These are phyloP conservation scores for Apogon talboti DNA, from an alignment of 2,797 vertebrate species.

Conservation along the genomic window DNA sequence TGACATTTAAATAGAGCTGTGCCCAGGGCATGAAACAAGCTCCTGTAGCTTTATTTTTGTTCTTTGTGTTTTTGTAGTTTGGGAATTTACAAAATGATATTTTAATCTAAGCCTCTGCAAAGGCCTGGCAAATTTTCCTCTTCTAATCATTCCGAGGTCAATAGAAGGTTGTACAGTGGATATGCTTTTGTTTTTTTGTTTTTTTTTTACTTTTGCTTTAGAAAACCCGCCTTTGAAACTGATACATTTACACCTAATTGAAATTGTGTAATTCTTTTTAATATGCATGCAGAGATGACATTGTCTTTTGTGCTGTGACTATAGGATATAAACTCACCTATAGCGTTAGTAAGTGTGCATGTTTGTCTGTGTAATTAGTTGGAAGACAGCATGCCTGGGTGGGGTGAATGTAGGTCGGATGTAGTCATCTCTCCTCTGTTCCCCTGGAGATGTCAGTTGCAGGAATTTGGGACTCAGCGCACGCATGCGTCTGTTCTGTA, in stretches of 20 bases:
- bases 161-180: constrained; percentile 27
- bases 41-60: constrained; percentile 59
- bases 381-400: constrained; percentile 63
- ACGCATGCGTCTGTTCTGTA: constrained; percentile 82
- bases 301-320: constrained; percentile 27
- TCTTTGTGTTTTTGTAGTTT: constrained; percentile 54
- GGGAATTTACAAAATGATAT: constrained; percentile 62
- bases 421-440: constrained; percentile 79
- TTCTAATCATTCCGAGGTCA: constrained; percentile 50
- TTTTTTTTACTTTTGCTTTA: constrained; percentile 8
- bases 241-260: constrained; percentile 27
- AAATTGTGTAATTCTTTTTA: constrained; percentile 37
- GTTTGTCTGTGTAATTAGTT: constrained; percentile 67
- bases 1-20: constrained; percentile 46
- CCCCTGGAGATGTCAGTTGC: constrained; percentile 81
- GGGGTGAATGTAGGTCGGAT: constrained; percentile 84
- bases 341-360: constrained; percentile 50
- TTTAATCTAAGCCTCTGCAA: constrained; percentile 44
- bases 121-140: constrained; percentile 42
- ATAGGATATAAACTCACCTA: constrained; percentile 48
- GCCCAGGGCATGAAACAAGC: constrained; percentile 46
- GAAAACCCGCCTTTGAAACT: constrained; percentile 17
- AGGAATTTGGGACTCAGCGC: constrained; percentile 82
- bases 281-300: constrained; percentile 18
- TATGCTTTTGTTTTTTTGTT: background rate